phyloP scores from a whole-genome alignment of 2,113 vertebrate genomes.

The Martes martes region DNA sequence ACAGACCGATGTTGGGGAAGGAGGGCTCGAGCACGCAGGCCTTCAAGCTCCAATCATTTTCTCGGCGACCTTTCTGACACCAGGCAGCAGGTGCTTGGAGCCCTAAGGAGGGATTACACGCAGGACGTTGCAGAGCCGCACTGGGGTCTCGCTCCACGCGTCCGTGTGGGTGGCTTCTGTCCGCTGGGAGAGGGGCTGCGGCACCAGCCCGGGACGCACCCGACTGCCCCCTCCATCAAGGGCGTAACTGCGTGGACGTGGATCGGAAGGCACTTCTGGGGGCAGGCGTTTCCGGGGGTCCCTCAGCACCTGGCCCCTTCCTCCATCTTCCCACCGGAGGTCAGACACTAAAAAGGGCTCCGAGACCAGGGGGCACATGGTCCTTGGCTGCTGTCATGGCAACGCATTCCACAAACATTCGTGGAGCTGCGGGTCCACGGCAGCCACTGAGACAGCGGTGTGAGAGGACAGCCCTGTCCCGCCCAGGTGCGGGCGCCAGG shows the following conservation, averaged over 20 bases:
- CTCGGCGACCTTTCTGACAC: rapidly evolving
- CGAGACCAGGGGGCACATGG: rapidly evolving
- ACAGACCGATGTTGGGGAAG: neutral
- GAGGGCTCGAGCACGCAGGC: neutral
- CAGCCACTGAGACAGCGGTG: rapidly evolving
- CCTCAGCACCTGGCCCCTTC: rapidly evolving
- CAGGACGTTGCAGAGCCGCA: rapidly evolving
- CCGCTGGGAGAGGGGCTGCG: rapidly evolving
- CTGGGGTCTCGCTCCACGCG: rapidly evolving
- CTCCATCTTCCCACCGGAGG: neutral
- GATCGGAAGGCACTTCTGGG: rapidly evolving
- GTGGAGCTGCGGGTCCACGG: rapidly evolving
- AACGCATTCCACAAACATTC: rapidly evolving
- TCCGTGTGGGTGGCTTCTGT: neutral
- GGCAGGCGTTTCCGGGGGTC: rapidly evolving
- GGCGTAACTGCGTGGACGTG: neutral
- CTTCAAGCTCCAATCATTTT: rapidly evolving
- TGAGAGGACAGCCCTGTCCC: rapidly evolving
- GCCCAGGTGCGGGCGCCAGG: rapidly evolving
- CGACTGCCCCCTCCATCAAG: rapidly evolving
- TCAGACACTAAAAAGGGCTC: neutral
- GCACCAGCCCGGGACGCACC: no score
- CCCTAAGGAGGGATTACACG: rapidly evolving
- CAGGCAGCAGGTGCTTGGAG: no score
- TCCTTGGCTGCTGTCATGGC: neutral